Base-by-base conservation (phyloP, 2,888 invertebrate genomes). In the Cryptus armator region DNA sequence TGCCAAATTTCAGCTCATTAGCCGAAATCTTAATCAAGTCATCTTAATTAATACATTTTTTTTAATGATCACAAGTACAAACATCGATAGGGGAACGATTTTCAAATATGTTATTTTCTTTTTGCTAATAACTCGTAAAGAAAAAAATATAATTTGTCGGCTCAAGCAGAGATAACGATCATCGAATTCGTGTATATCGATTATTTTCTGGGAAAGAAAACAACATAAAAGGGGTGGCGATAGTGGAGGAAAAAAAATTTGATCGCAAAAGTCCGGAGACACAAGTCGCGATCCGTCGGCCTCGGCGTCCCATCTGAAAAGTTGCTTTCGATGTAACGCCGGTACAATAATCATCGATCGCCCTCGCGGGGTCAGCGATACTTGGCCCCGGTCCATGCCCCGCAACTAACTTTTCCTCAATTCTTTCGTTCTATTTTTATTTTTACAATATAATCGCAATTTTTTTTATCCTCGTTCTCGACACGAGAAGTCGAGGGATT, bases 311-410 rank as follows among this genome's bases (percentile, higher is more conserved):
- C 10, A 12, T 12, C 24, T 56, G 12, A 24, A 24, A 24, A 56
- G 56, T 24, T 24, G 24, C 56, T 56, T 10, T 56, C 12, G 19
- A 4, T 56, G 56, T 56, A 24, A 56, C 56, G 56, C 56, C 24
- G 24, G 56, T 24, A 24, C 62, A 1, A 29, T 48, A 48, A 48
- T 62, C 32, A 29, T 14, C 88, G 88, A 88, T 88, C 90, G 88
- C 87, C 80, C 80, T 62, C 24, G 16, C 44, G 88, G 86, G 88
- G 89, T 90, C 90, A 77, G 90, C 86, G 90, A 87, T 88, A 88
- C 88, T 89, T 88, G 89, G 85, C 87, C 87, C 86, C 66, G 14
- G n/a, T 67, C 24, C 56, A 46, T 14, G 77, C 74, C 37, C 32
- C 14, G 29, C 62, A 37, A 37, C 29, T 43, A 37, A 53, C 53